Evolutionary conservation across 2,888 invertebrate species (phyloP).

Genomic region (Melipona bicolor): DNA sequence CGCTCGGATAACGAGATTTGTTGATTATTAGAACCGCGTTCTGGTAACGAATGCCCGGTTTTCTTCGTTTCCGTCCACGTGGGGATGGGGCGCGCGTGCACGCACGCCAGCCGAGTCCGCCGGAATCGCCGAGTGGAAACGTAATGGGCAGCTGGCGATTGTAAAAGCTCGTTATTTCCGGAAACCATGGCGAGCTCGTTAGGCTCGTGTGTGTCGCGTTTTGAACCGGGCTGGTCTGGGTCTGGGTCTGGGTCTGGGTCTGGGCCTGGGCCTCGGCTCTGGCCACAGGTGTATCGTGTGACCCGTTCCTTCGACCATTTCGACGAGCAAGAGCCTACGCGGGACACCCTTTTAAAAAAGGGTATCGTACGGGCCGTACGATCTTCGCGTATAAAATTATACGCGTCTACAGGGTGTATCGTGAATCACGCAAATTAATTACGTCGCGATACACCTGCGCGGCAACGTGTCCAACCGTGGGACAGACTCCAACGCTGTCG

Average conservation of each 20-base stretch:
- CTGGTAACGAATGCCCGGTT: constrained; percentile 6
- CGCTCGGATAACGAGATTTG: constrained; percentile 36
- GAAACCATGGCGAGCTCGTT: constrained; percentile 59
- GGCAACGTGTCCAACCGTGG: constrained; percentile 21
- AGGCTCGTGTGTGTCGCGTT: constrained; percentile 51
- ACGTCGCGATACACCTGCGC: constrained; percentile 49
- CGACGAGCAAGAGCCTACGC: background rate
- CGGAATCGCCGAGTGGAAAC: constrained; percentile 51
- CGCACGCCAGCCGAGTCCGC: background rate
- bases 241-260: no score
- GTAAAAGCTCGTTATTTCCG: constrained; percentile 68
- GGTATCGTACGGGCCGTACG: constrained; percentile 3
- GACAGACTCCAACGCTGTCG: constrained; percentile 26
- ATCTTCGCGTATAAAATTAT: constrained; percentile 44
- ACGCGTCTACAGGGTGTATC: constrained; percentile 46
- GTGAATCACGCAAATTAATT: constrained; percentile 59
- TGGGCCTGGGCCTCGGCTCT: background rate
- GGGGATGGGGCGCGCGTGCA: background rate
- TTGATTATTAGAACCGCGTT: constrained; percentile 22
- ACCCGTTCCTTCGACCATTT: constrained; percentile 23
- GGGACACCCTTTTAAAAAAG: constrained; percentile 26
- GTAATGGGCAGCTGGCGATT: constrained; percentile 67
- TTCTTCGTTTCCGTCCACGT: background rate
- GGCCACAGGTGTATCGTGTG: constrained; percentile 59
- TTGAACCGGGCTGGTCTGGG: constrained; percentile 12